phyloP scores from a whole-genome alignment of 2,113 vertebrate genomes.

The Elephas maximus region DNA sequence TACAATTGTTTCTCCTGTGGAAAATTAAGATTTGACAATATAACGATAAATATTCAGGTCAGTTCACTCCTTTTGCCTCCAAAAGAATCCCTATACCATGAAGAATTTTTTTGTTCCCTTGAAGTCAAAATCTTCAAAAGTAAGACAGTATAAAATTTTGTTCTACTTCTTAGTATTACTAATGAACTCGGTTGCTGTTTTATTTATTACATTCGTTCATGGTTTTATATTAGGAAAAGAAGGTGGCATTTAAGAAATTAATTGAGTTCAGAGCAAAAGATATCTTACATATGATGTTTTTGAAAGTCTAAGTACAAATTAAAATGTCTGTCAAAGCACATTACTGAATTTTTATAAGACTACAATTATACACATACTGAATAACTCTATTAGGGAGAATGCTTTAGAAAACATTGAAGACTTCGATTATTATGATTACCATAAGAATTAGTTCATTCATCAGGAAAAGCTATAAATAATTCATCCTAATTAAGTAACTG shows the following conservation, averaged over 20 bases:
- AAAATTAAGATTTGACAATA: background rate
- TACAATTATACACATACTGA: constrained; percentile 83
- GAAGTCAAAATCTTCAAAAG: constrained; percentile 41
- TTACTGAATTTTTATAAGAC: constrained; percentile 76
- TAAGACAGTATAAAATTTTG: constrained; percentile 6
- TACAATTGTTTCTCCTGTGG: background rate
- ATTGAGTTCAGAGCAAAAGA: constrained; percentile 2
- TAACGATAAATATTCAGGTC: background rate
- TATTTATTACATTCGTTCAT: constrained; percentile 64
- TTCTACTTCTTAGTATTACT: background rate
- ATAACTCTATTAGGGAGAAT: constrained; percentile 79
- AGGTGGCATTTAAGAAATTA: constrained; percentile 74
- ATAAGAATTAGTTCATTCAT: constrained; percentile 85
- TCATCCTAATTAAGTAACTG: constrained; percentile 87
- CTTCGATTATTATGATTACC: constrained; percentile 80
- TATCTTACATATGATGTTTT: constrained; percentile 33
- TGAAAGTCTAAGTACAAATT: constrained; percentile 50
- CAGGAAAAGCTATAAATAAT: constrained; percentile 86
- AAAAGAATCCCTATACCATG: background rate
- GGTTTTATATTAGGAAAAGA: constrained; percentile 60
- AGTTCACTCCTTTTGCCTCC: background rate
- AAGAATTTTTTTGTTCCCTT: background rate
- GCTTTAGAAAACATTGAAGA: constrained; percentile 86
- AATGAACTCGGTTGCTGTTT: constrained; percentile 32
- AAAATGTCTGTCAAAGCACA: constrained; percentile 66